Percentiles rank a stretch among this genome's conserved stretches.
These are phyloP conservation scores for Baronia brevicornis DNA, from an alignment of 2,888 invertebrate species.

Conservation along the genomic window DNA sequence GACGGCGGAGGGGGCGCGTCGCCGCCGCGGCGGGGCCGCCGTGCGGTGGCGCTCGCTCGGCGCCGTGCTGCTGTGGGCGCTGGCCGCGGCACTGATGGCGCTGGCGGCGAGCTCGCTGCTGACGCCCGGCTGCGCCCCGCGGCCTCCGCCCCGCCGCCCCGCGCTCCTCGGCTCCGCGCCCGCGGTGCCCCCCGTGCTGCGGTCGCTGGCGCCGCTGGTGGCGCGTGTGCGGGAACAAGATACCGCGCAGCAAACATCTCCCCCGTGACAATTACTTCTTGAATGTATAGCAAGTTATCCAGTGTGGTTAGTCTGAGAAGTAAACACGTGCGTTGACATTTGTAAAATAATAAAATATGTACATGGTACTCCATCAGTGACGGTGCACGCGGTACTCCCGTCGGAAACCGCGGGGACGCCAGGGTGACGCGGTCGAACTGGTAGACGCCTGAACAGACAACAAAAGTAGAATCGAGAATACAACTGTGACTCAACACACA, in stretches of 20 bases:
- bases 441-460: too few species aligned
- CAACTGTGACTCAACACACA: too few species aligned
- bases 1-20: slow-evolving; percentile 67
- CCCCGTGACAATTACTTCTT: too few species aligned
- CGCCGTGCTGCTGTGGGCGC: slow-evolving; percentile 64
- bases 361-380: too few species aligned
- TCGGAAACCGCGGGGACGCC: too few species aligned
- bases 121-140: slow-evolving; percentile 28
- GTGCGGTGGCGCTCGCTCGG: slow-evolving; percentile 55
- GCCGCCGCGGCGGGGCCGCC: slow-evolving; percentile 65
- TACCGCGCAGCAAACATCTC: slow-evolving; percentile 1
- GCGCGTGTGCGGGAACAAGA: slow-evolving; percentile 16
- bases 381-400: too few species aligned
- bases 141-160: slow-evolving; percentile 15
- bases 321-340: too few species aligned
- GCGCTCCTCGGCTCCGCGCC: slow-evolving; percentile 24
- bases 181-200: slow-evolving; percentile 39
- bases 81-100: slow-evolving; percentile 59
- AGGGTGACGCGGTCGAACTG: too few species aligned
- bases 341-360: too few species aligned
- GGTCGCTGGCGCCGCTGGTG: slow-evolving; percentile 39
- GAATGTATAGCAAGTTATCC: too few species aligned
- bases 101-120: slow-evolving; percentile 53
- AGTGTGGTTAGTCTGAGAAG: too few species aligned
- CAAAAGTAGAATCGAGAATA: too few species aligned